These are phyloP conservation scores for Tonatia bakeri DNA, from an alignment of 2,113 vertebrate genomes.

Conservation along the genomic window DNA sequence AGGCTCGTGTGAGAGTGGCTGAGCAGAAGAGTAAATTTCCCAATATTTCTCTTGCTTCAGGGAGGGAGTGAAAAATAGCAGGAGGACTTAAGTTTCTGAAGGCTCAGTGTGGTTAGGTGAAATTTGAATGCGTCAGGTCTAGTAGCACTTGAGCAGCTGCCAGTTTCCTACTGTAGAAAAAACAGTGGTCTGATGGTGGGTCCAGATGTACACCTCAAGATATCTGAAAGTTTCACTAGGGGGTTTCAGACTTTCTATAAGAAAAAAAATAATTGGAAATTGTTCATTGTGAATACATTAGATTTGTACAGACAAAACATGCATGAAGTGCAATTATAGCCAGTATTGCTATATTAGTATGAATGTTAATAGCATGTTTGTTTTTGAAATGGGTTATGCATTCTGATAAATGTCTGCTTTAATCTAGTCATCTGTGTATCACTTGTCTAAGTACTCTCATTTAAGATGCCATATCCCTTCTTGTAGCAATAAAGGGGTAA, in stretches of 20 bases:
- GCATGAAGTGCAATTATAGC: constrained; percentile 87
- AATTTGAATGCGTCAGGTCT: constrained; percentile 56
- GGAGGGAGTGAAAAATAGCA: background rate
- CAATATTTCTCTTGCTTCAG: constrained; percentile 47
- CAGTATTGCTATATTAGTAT: constrained; percentile 87
- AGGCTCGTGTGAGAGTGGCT: constrained; percentile 42
- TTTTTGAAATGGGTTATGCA: constrained; percentile 88
- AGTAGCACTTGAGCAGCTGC: constrained; percentile 26
- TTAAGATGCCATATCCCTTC: constrained; percentile 95
- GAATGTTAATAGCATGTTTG: constrained; percentile 90
- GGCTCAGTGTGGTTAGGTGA: background rate
- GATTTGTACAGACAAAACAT: constrained; percentile 85
- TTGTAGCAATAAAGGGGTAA: constrained; percentile 89
- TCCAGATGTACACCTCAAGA: constrained; percentile 69
- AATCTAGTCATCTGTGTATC: constrained; percentile 90
- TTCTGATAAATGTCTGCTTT: constrained; percentile 89
- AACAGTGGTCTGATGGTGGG: constrained; percentile 52
- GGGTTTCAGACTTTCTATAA: constrained; percentile 79
- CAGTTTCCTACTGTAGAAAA: constrained; percentile 37
- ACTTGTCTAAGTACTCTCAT: constrained; percentile 92
- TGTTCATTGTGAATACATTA: constrained; percentile 85
- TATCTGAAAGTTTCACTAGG: constrained; percentile 79
- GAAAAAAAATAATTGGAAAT: constrained; percentile 83
- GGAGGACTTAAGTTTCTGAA: constrained; percentile 6
- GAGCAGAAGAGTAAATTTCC: constrained; percentile 53